Percentiles rank a stretch among this genome's conserved stretches.
phyloP scores from a whole-genome alignment of 2,888 invertebrate genomes.

The Hipparchia semele region DNA sequence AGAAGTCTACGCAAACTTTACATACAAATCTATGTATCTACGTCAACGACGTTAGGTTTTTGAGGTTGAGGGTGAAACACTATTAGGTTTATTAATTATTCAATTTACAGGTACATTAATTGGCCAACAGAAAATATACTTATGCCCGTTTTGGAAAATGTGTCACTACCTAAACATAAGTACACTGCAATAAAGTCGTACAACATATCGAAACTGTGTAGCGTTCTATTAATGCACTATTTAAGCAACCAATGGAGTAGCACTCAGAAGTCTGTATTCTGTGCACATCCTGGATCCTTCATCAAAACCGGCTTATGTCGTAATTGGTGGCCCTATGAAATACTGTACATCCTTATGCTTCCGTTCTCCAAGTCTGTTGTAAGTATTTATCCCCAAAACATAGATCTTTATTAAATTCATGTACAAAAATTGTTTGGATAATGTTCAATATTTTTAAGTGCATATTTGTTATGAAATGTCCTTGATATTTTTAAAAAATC shows the following conservation, averaged over 20 bases:
- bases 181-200: slow-evolving; percentile 94
- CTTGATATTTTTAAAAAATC: not conserved
- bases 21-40: too few species aligned
- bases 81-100: not conserved
- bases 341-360: slow-evolving; percentile 88
- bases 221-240: slow-evolving; percentile 85
- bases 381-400: slow-evolving; percentile 54
- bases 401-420: too few species aligned
- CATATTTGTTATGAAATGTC: too few species aligned
- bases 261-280: slow-evolving; percentile 88
- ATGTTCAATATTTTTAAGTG: too few species aligned
- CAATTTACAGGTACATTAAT: slow-evolving; percentile 57
- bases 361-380: slow-evolving; percentile 97
- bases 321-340: slow-evolving; percentile 93
- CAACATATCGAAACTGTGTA: slow-evolving; percentile 94
- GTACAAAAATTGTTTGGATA: too few species aligned
- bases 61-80: too few species aligned
- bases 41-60: too few species aligned
- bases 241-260: slow-evolving; percentile 87
- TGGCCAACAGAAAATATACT: slow-evolving; percentile 57
- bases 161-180: slow-evolving; percentile 87
- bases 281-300: slow-evolving; percentile 95
- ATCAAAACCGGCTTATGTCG: slow-evolving; percentile 89
- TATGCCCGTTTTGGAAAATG: slow-evolving; percentile 76
- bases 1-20: too few species aligned